Evolutionary conservation across 1,140 invertebrate genomes (phyloP), one percentile per base, ranked within the genome.

Genomic region (Drosophila repletoides): DNA sequence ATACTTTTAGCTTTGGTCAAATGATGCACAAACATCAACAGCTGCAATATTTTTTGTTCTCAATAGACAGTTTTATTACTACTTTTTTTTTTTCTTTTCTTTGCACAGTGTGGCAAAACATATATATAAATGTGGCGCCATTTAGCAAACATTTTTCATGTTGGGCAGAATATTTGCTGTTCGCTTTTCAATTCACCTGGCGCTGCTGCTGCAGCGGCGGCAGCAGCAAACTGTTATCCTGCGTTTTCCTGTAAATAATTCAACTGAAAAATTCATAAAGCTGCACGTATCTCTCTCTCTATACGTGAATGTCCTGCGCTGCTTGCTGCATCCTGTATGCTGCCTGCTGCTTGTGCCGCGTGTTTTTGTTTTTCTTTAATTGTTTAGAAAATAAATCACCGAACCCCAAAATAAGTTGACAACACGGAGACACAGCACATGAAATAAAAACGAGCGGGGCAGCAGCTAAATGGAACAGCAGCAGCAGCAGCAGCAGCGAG

Each of bases 301-400:
- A 26, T 7, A 28, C 26, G 49, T 63, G 38, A 45, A 34, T 63
- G 34, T 53, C 15, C 31, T 14, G 15, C 22, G 21, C 17, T n/a
- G 26, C 24, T 15, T 21, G 33, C 24, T 40, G 33, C 6, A n/a
- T n/a, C n/a, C n/a, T n/a, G n/a, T n/a, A n/a, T n/a, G n/a, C n/a
- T n/a, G n/a, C 22, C 12, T 21, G 38, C 31, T 36, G 31, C 5
- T 26, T 51, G 6, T 24, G n/a, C n/a, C n/a, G n/a, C n/a, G n/a
- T 48, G n/a, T 41, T 52, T 29, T 64, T 72, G 75, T 79, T 79
- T 77, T 77, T 73, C 56, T 69, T 84, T 83, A 79, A 83, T 83
- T 84, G 79, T 84, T 83, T 79, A 84, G 75, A 84, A 76, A 83
- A 83, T 83, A 83, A 83, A 83, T 83, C 79, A 83, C 65, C 61